A percentile compares a stretch with the other conserved stretches of the same genome.
These are phyloP conservation scores for Lepetodrilus schrolli DNA, from an alignment of 2,888 invertebrate genomes.

Conservation along the genomic window DNA sequence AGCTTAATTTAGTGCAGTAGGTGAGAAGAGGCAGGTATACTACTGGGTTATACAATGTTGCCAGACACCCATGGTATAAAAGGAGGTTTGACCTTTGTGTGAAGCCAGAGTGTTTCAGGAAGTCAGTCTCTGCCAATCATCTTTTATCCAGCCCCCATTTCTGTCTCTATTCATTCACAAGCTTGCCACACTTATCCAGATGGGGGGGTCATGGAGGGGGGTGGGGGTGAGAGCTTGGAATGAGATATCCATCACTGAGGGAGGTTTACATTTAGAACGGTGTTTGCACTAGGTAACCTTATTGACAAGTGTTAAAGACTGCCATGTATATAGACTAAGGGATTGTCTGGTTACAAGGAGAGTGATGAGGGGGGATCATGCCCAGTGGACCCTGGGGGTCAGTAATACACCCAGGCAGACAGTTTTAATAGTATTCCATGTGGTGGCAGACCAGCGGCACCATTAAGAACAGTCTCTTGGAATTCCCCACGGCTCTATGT, in stretches of 20 bases:
- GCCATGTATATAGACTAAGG: constrained; percentile 27
- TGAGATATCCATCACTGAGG: constrained; percentile 27
- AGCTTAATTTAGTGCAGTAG: neutral
- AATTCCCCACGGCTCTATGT: no score
- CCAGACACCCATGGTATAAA: constrained; percentile 10
- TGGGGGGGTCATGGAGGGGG: no score
- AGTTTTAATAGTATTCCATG: neutral
- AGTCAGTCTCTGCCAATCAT: constrained; percentile 20
- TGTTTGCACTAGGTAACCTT: constrained; percentile 25
- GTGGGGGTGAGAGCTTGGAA: neutral
- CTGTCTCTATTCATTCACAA: neutral
- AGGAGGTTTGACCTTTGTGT: constrained; percentile 10
- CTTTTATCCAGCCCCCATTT: constrained; percentile 12
- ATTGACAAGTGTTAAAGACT: constrained; percentile 27
- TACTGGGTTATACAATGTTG: constrained; percentile 9
- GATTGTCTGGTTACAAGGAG: constrained; percentile 15
- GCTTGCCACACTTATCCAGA: neutral
- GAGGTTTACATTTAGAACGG: constrained; percentile 26
- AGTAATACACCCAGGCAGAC: neutral
- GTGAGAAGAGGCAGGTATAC: neutral
- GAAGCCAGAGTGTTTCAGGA: neutral
- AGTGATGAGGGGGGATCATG: neutral
- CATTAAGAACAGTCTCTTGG: no score
- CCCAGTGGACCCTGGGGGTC: constrained; percentile 9
- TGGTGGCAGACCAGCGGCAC: no score